Evolutionary conservation across 2,797 vertebrate species (phyloP).

Genomic region (Allobates femoralis): DNA sequence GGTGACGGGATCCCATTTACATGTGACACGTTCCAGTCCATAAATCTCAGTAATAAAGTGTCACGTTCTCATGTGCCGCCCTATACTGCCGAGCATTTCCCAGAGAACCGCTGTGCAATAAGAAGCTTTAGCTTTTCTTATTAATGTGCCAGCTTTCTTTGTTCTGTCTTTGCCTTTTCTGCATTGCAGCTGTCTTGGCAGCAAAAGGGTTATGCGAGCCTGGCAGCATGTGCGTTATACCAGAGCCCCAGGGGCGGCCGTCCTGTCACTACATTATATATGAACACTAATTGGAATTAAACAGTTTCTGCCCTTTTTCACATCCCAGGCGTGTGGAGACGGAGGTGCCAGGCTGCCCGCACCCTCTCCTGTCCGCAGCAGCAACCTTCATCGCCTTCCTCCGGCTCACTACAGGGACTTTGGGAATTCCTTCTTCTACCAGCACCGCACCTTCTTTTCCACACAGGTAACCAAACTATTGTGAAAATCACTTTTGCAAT

Average conservation of each 20-base stretch:
- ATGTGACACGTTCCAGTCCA: background rate
- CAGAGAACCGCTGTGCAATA: background rate
- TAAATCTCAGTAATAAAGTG: background rate
- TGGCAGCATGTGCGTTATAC: constrained; percentile 19
- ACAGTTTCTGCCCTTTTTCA: constrained; percentile 43
- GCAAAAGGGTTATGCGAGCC: constrained; percentile 24
- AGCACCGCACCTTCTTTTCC: constrained; percentile 13
- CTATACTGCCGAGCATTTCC: background rate
- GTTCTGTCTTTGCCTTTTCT: background rate
- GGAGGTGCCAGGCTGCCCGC: constrained; percentile 26
- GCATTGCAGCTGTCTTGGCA: constrained; percentile 35
- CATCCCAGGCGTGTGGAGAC: constrained; percentile 15
- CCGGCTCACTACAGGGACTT: constrained; percentile 27
- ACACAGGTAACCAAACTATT: constrained; percentile 27
- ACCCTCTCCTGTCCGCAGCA: constrained; percentile 21
- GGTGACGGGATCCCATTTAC: background rate
- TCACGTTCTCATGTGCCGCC: background rate
- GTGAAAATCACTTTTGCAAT: background rate
- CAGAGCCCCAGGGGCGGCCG: constrained; percentile 14
- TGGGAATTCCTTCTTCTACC: background rate
- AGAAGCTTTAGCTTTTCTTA: constrained; percentile 6
- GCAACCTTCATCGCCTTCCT: constrained; percentile 3
- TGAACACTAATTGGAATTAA: constrained; percentile 43
- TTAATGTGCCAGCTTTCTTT: constrained; percentile 16
- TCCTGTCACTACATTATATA: constrained; percentile 56